Evolutionary conservation across 2,797 vertebrate species (phyloP), one percentile per base, ranked within the genome.

Genomic region (Psittacula echo): DNA sequence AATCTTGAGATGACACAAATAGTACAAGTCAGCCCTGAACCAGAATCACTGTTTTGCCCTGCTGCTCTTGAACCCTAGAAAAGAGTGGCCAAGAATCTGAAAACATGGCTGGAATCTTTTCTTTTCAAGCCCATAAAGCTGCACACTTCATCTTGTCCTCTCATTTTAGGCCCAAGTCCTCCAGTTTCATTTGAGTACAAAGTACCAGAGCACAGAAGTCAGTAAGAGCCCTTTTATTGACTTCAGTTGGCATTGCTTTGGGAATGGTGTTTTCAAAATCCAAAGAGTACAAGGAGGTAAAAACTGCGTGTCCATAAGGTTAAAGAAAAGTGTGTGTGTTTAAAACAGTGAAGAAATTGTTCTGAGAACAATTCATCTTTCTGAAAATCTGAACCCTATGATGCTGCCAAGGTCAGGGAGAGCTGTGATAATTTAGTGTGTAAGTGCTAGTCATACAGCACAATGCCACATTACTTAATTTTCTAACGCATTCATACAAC

Each of bases 381-480:
- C 96, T 95, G 96, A 96, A 96, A 97, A 96, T 96, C 96, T 89
- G 92, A 94, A 96, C 94, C 90, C 78, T 96, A 66, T 92, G 95
- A 96, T 96, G 96, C 94, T 96, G 96, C 94, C 96, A 97, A 97
- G 96, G 96, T 96, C 96, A 97, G 93, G 76, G 90, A 97, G 95
- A 96, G 94, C 96, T 96, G 95, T 93, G 96, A 96, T 96, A 96
- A 97, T 97, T 97, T 92, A 97, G 95, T 77, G 88, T 5, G 5
- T 93, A 96, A 96, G 94, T 92, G 94, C 92, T 87, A 96, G 92
- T 96, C 94, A 70, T 70, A 27, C 86, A 89, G 88, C 94, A 97
- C 95, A 96, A 96, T 95, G 93, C 93, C 95, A 96, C 96, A 73
- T 95, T 91, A 94, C 95, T 97, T 96, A 95, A 96, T 97, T 97